Evolutionary conservation across 2,113 vertebrate species (phyloP).

Genomic region (Pedionomus torquatus): DNA sequence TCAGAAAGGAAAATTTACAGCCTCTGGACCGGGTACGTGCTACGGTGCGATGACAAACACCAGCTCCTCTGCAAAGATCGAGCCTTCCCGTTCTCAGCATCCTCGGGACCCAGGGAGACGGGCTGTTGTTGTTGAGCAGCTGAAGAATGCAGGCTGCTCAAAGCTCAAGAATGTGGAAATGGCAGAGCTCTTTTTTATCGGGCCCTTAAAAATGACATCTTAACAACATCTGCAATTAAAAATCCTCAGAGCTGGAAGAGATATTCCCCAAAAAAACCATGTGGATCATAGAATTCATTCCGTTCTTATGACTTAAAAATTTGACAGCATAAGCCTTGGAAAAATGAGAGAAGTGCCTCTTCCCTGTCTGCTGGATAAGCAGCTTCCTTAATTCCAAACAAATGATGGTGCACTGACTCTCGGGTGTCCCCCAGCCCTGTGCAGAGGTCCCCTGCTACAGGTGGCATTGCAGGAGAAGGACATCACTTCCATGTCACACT

Average conservation of each 20-base stretch:
- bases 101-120: not conserved
- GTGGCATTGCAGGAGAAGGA: not conserved
- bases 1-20: conserved; percentile 13
- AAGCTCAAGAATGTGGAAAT: conserved; percentile 54
- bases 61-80: not conserved
- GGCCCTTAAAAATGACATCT: conserved; percentile 45
- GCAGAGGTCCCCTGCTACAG: not conserved
- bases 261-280: not conserved
- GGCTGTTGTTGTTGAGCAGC: conserved; percentile 31
- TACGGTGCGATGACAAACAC: not conserved
- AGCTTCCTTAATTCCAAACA: not conserved
- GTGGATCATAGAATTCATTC: conserved; percentile 38
- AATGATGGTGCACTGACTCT: not conserved
- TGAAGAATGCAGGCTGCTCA: conserved; percentile 18
- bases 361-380: not conserved
- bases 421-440: not conserved
- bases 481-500: not conserved
- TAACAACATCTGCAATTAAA: conserved; percentile 68
- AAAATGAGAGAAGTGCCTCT: conserved; percentile 9
- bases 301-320: conserved; percentile 36
- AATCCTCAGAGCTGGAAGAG: conserved; percentile 9
- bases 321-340: not conserved
- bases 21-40: not conserved
- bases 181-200: not conserved
- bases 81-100: not conserved